Conservation (phyloP, 2,797 vertebrate genomes). For the Florisuga fusca region DNA sequence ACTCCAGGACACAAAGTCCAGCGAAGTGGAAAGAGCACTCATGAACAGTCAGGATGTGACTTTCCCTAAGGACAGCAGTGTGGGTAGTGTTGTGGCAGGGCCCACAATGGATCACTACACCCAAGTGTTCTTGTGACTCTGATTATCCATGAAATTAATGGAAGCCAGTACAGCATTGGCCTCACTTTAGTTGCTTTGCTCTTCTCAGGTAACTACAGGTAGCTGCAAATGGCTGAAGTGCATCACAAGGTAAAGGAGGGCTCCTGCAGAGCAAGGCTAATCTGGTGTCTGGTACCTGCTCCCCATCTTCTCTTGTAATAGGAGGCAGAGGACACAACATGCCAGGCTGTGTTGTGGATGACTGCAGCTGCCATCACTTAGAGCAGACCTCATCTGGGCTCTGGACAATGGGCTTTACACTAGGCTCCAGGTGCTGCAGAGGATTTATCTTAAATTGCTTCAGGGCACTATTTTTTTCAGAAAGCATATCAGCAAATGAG, state of each 20-base stretch:
- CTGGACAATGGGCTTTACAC: not conserved
- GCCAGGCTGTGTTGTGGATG: not conserved
- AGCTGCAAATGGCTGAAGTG: not conserved
- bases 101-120: not conserved
- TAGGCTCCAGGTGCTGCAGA: not conserved
- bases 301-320: not conserved
- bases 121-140: not conserved
- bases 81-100: not conserved
- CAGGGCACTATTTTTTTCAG: not conserved
- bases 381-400: fast-evolving
- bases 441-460: not conserved
- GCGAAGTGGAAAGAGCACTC: not conserved
- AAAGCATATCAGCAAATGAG: not conserved
- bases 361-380: not conserved
- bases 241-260: not conserved
- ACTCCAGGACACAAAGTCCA: not conserved
- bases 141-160: not conserved
- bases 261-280: not conserved
- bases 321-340: not conserved
- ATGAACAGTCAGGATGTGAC: not conserved
- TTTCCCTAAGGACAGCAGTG: not conserved
- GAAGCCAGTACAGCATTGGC: not conserved
- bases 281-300: fast-evolving
- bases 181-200: not conserved
- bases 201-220: not conserved